phyloP scores from a whole-genome alignment of 2,888 invertebrate genomes.

The Epirrhoe tristata region DNA sequence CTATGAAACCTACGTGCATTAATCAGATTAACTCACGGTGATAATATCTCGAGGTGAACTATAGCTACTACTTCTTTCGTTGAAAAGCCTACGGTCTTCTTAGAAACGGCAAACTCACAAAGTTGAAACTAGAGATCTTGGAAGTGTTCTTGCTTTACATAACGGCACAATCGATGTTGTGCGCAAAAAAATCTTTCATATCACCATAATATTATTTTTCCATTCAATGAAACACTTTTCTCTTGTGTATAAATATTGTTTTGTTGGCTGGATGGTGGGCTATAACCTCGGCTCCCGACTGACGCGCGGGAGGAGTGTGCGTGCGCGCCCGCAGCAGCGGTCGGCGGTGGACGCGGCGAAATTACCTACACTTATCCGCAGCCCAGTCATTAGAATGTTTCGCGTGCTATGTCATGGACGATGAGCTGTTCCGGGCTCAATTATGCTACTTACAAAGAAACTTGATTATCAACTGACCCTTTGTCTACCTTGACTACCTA shows the following conservation, averaged over 20 bases:
- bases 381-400: conserved; percentile 67
- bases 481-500: neutral
- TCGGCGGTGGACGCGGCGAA: conserved; percentile 69
- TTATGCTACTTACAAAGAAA: conserved; percentile 13
- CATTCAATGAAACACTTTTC: conserved; percentile 35
- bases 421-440: conserved; percentile 49
- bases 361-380: conserved; percentile 78
- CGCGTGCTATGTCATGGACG: conserved; percentile 64
- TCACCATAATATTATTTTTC: conserved; percentile 7
- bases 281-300: conserved; percentile 62
- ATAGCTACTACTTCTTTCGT: neutral
- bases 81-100: neutral
- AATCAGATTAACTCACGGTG: conserved; percentile 1
- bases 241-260: conserved; percentile 48
- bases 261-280: conserved; percentile 30
- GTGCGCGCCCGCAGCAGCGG: conserved; percentile 73
- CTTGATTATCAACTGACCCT: neutral
- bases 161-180: conserved; percentile 69
- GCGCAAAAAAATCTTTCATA: conserved; percentile 11
- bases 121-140: conserved; percentile 54
- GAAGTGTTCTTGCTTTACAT: conserved; percentile 74
- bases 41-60: neutral
- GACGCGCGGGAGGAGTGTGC: conserved; percentile 72
- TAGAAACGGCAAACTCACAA: conserved; percentile 1
- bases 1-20: neutral